Base-by-base conservation (phyloP, 1,140 invertebrate genomes). In the Episyrphus balteatus region DNA sequence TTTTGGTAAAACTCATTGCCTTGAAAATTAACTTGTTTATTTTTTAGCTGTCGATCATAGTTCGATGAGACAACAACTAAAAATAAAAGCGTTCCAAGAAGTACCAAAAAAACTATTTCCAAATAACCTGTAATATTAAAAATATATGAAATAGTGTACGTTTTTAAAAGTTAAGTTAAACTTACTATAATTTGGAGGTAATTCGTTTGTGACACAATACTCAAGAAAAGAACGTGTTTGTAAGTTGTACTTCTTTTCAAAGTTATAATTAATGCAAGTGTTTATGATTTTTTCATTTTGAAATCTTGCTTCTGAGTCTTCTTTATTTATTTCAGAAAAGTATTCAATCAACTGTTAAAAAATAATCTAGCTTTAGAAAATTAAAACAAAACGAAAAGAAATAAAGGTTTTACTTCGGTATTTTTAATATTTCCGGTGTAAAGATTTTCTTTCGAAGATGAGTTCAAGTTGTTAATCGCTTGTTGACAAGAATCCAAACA, bases 401-500 rank as follows among this genome's bases (percentile, higher is more conserved):
- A 44, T 18, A 21, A 18, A 1, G 31, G 46, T 40, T 31, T 44
- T 36, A 49, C 56, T 45, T 62, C 55, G 9, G 47, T 41, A 41
- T 64, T 53, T 17, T 31, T 12, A 7, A 54, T 54, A 5, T 38
- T 44, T 2, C 47, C 49, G 18, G 48, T 52, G 18, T 55, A 49
- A 1, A 37, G 37, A 11, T 54, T 37, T 19, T 57, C 49, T 8
- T 48, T 18, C 7, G 48, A 34, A 13, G 48, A 39, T n/a, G 40
- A 38, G 34, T 42, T 30, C 2, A 51, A 36, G 0, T 44, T 34
- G 7, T 44, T 45, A 0, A 61, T 32, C 7, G 17, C 9, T 9
- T 44, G 17, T 21, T 51, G 51, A 34, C 65, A 68, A 15, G 33
- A 48, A 26, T 63, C 65, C 7, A 76, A 51, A 52, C 75, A 77